Evolutionary conservation across 2,888 invertebrate species (phyloP), one percentile per base, ranked within the genome.

Genomic region (Iselma pallidipennis): DNA sequence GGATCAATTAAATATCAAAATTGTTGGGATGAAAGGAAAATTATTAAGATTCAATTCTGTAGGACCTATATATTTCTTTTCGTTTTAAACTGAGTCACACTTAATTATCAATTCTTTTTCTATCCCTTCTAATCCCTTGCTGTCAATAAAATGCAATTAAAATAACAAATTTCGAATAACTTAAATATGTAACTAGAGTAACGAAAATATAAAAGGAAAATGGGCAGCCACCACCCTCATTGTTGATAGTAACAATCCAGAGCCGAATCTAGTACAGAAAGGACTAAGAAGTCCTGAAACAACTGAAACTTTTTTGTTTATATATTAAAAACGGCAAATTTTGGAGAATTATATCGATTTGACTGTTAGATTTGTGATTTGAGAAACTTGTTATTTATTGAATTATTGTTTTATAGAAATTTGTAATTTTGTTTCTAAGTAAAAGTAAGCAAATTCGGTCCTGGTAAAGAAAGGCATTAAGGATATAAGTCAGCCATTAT

Each of bases 401-500:
- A 31, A 49, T 37, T 25, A 48, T 23, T 14, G 16, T 25, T 19
- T 23, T 42, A 6, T 6, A n/a, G 14, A 49, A 42, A 31, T 16
- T 52, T 21, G 7, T 50, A 2, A 53, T 42, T 25, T 55, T 21
- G 16, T 14, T 16, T 21, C 2, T 33, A 23, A 55, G 7, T 37
- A n/a, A 21, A 21, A 16, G 3, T 53, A 12, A 51, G 25, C n/a
- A 4, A 25, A 51, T 51, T n/a, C 68, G 57, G 49, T 55, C 59
- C 71, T 68, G 68, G 21, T 45, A 31, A 63, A 63, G 57, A 62
- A 66, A 66, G 60, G 69, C 66, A 66, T 69, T 67, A 70, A 67
- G 67, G 61, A 70, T 66, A 70, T 66, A 70, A 70, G 68, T 71
- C 67, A 67, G 74, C 75, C 74, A 76, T 76, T 70, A 74, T 69